Percentiles rank a stretch among this genome's conserved stretches.
These are phyloP conservation scores for Porphyrio hochstetteri DNA, from an alignment of 2,113 vertebrate genomes.

Conservation along the genomic window DNA sequence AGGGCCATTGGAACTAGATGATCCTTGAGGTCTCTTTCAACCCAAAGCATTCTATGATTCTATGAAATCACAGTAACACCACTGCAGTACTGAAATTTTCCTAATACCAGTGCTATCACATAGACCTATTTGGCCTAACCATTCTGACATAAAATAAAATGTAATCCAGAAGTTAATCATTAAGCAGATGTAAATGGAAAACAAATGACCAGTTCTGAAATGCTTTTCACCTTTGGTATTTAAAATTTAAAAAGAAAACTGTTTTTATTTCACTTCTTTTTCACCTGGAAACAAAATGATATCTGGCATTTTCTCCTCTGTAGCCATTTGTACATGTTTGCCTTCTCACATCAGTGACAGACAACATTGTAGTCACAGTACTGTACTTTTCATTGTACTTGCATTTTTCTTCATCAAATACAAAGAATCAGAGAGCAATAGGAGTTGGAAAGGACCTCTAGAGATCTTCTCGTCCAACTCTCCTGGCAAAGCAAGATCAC, in stretches of 20 bases:
- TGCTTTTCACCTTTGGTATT: not conserved
- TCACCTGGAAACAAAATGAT: not conserved
- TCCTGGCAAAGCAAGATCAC: too few relatives aligned
- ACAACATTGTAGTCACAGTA: not conserved
- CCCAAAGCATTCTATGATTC: not conserved
- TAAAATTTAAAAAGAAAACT: not conserved
- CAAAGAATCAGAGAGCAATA: too few relatives aligned
- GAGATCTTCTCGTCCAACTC: too few relatives aligned
- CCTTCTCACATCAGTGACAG: not conserved
- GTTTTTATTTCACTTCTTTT: not conserved
- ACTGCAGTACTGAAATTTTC: not conserved
- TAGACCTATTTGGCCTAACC: not conserved
- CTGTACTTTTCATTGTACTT: not conserved
- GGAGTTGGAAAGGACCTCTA: too few relatives aligned
- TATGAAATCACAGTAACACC: not conserved
- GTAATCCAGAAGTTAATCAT: not conserved
- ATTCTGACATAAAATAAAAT: not conserved
- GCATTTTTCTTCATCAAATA: not conserved
- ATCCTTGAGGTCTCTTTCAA: too few relatives aligned
- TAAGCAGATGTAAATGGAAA: not conserved
- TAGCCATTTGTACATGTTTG: not conserved
- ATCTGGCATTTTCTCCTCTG: not conserved
- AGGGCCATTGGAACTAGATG: too few relatives aligned
- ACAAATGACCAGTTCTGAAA: not conserved
- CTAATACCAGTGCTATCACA: not conserved